Base-by-base conservation (phyloP, 2,797 vertebrate species). In the Pagetopsis macropterus region DNA sequence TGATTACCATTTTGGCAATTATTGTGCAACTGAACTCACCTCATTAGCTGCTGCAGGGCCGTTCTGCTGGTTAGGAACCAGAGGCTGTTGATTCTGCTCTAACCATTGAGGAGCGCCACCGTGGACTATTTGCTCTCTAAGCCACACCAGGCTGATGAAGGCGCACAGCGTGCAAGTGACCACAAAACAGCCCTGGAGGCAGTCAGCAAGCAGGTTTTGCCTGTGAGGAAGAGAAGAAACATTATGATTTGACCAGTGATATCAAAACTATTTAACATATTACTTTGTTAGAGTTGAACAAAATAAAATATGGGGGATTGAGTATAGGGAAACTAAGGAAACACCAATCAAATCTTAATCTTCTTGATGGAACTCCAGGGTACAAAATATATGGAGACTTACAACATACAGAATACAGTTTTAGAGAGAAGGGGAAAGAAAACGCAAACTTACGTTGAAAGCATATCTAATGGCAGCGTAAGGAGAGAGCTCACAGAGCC, bases 401-500 rank as follows among this genome's bases (percentile, higher is more conserved):
- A 13, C 16, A 55, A 15, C 6, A 33, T 15, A 46, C 0, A 60
- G 6, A 14, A 5, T 15, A 55, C 23, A 49, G 31, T 46, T 6
- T 31, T 9, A 31, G 9, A 75, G 16, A 64, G 3, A 31, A 45
- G 3, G 19, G 14, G 9, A 40, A 50, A 40, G 40, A 56, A 15
- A 7, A 51, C 70, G 31, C 14, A 78, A 46, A 97, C 98, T 97
- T 95, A 99, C 98, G 97, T 98, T 85, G 98, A 99, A 81, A 99
- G 94, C 96, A 99, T 98, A 87, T 99, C 97, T 90, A 99, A 94
- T 0, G 98, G 98, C 91, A 99, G 94, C 27, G 97, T 98, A 93
- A 99, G 94, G 78, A 98, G 95, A 73, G 98, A 98, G 96, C 97
- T 99, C 95, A 98, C 97, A 57, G 97, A 99, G 94, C 98, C 98